Evolutionary conservation across 1,140 invertebrate species (phyloP), one percentile per base, ranked within the genome.

Genomic region (Callitettix versicolor): DNA sequence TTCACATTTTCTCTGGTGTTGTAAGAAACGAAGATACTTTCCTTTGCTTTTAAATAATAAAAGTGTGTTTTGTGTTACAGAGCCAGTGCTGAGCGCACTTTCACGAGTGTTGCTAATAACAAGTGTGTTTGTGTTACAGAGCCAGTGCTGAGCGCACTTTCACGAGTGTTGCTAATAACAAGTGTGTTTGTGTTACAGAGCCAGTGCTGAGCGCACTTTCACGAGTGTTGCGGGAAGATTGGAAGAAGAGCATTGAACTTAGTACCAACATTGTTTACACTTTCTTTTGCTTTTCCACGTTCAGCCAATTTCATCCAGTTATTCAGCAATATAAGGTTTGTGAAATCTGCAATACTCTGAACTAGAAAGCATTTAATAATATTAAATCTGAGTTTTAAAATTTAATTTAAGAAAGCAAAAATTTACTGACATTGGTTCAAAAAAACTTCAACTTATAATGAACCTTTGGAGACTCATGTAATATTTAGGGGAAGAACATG

Each of bases 221-320:
- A 4, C 77, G 96, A 67, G 92, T 98, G 22, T 71, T 98, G 36
- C 77, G 95, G 63, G 96, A 99, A 76, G 95, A 99, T 73, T 98
- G 93, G 86, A 90, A 88, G 72, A 85, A 88, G 66, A 97, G 91
- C 68, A 86, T 97, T 63, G 94, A 98, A 69, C 71, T 99, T 24
- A 94, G 91, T 53, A 96, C 90, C 61, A 96, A 97, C 70, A 93
- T 99, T 66, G 85, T 97, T 57, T 94, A 94, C 67, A 90, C 92
- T 59, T 99, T 98, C 73, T 94, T 95, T 67, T 96, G 91, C 68
- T 95, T 99, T 69, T 97, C 95, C 11, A 88, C 88, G n/a, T 98
- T 95, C 68, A 85, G 85, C 60, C 84, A 92, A 65, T 98, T 99
- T 73, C 95, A 99, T 70, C 81, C 84, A 34, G 82, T 97, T 11